A percentile compares a stretch with the other conserved stretches of the same genome.
Conservation (phyloP, 2,797 vertebrate genomes). For the Meriones psammophilus region DNA sequence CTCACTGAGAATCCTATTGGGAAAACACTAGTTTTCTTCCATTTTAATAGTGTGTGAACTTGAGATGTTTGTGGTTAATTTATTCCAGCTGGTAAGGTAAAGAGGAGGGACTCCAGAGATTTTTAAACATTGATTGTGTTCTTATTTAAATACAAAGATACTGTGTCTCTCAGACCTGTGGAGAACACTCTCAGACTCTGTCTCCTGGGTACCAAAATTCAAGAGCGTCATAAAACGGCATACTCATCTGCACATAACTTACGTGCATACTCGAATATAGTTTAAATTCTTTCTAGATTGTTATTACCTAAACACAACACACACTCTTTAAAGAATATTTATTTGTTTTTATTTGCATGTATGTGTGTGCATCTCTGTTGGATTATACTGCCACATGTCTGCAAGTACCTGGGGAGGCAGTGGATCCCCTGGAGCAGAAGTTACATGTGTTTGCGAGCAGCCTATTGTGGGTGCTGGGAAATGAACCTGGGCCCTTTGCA, state of each 20-base stretch:
- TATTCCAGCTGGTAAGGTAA: neutral
- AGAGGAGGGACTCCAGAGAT: neutral
- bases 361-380: neutral
- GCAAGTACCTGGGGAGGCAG: neutral
- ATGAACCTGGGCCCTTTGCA: neutral
- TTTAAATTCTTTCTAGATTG: neutral
- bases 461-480: neutral
- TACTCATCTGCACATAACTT: neutral
- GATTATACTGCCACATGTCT: neutral
- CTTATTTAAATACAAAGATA: neutral
- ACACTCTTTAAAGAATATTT: neutral
- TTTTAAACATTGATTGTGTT: neutral
- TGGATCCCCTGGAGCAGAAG: neutral
- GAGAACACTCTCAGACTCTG: neutral
- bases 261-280: neutral
- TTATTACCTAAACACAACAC: neutral
- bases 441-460: neutral
- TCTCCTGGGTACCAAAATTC: neutral
- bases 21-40: neutral
- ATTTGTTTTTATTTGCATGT: neutral
- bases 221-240: neutral
- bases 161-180: neutral
- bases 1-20: neutral
- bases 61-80: slow-evolving; percentile 33
- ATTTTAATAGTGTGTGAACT: neutral